phyloP scores from a whole-genome alignment of 2,113 vertebrate species.

The Epinephelus lanceolatus region DNA sequence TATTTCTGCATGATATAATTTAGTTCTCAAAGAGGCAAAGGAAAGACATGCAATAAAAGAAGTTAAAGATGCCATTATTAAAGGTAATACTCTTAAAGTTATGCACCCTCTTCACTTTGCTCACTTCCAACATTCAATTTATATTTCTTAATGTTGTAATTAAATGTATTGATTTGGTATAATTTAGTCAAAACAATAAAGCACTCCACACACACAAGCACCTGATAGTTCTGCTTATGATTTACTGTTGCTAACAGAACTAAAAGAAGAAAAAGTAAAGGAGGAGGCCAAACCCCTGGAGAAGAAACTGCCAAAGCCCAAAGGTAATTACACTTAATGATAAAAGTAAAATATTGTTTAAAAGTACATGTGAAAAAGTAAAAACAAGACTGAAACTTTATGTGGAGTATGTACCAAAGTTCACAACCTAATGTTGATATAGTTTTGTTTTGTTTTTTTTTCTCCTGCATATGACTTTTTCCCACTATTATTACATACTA shows the following conservation, averaged over 20 bases:
- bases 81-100: slow-evolving; percentile 63
- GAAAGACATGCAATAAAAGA: slow-evolving; percentile 66
- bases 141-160: neutral
- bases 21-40: slow-evolving; percentile 73
- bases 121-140: neutral
- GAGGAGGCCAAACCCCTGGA: slow-evolving; percentile 8
- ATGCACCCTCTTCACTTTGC: neutral
- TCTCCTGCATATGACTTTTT: too few relatives aligned
- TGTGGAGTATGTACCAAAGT: neutral
- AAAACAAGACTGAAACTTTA: neutral
- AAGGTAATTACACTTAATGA: slow-evolving; percentile 48
- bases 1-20: slow-evolving; percentile 39
- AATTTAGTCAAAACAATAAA: slow-evolving; percentile 1
- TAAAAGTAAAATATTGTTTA: neutral
- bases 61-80: slow-evolving; percentile 61
- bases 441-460: too few relatives aligned
- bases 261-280: slow-evolving; percentile 32
- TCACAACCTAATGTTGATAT: neutral
- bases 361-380: neutral
- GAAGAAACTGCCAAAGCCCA: slow-evolving; percentile 30
- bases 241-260: slow-evolving; percentile 58
- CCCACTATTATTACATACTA: too few relatives aligned
- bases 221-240: neutral
- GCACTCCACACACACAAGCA: neutral
- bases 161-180: neutral